Conservation (phyloP, 1,140 invertebrate species). For the Lepeophtheirus salmonis region DNA sequence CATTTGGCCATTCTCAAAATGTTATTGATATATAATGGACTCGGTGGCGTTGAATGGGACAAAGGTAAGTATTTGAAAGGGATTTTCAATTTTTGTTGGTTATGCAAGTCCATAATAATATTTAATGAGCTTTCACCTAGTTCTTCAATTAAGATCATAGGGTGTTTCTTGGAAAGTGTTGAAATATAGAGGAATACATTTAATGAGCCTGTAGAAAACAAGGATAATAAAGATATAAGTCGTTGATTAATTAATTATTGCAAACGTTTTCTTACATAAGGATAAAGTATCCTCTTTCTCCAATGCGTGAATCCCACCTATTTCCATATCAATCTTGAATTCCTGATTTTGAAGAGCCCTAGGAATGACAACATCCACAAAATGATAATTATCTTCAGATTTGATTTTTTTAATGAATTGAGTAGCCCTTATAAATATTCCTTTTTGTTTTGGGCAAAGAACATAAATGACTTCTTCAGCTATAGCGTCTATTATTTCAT, state of each 20-base stretch:
- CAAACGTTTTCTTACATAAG: too few relatives aligned
- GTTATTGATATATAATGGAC: background rate
- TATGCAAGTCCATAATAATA: background rate
- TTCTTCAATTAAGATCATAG: background rate
- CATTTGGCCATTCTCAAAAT: background rate
- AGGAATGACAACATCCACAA: too few relatives aligned
- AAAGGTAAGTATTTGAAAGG: background rate
- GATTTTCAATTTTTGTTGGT: background rate
- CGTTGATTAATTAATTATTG: too few relatives aligned
- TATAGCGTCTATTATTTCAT: background rate
- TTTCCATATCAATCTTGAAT: background rate
- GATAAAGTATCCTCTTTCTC: background rate
- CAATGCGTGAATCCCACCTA: background rate
- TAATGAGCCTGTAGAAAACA: background rate
- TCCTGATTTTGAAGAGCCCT: too few relatives aligned
- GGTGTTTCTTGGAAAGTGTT: background rate
- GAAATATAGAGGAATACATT: background rate
- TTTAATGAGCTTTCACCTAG: background rate
- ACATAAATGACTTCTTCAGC: background rate
- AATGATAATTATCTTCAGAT: too few relatives aligned
- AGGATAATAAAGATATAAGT: too few relatives aligned
- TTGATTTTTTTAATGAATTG: too few relatives aligned
- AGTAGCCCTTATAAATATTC: background rate
- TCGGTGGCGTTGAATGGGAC: background rate
- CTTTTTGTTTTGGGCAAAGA: background rate